A percentile compares a stretch with the other conserved stretches of the same genome.
These are phyloP conservation scores for Drosophila lacteicornis DNA, from an alignment of 1,140 invertebrate genomes.

Conservation along the genomic window DNA sequence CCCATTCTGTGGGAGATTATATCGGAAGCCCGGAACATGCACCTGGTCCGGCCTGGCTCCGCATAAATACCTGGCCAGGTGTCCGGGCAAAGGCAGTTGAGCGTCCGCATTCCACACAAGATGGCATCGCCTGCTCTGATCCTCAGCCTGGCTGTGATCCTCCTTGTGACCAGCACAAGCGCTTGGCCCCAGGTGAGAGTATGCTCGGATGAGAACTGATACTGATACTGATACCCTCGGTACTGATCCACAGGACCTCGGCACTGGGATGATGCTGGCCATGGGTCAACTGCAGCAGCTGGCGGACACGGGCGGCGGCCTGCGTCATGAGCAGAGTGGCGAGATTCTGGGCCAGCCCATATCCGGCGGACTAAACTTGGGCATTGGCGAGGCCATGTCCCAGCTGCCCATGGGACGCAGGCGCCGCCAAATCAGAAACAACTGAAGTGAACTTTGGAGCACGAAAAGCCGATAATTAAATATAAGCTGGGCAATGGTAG, in stretches of 20 bases:
- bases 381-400: slow-evolving; percentile 61
- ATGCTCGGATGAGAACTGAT: background rate
- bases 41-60: no score
- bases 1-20: background rate
- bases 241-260: slow-evolving; percentile 45
- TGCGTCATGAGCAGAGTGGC: slow-evolving; percentile 37
- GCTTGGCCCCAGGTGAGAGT: slow-evolving; percentile 35
- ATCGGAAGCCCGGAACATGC: background rate
- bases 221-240: background rate
- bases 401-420: slow-evolving; percentile 2
- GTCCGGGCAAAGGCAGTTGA: background rate
- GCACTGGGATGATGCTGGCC: slow-evolving; percentile 52
- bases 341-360: slow-evolving; percentile 55
- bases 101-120: background rate
- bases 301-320: slow-evolving; percentile 55
- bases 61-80: background rate
- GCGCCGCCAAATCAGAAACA: slow-evolving; percentile 8
- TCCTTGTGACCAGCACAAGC: background rate
- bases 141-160: background rate
- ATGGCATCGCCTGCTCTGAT: slow-evolving; percentile 16
- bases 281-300: slow-evolving; percentile 53
- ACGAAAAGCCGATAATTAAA: background rate
- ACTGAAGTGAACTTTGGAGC: background rate
- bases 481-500: no score
- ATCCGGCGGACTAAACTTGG: slow-evolving; percentile 32